Percentiles rank a stretch among this genome's conserved stretches.
phyloP scores from a whole-genome alignment of 2,888 invertebrate species.

The Harpalus rubripes region DNA sequence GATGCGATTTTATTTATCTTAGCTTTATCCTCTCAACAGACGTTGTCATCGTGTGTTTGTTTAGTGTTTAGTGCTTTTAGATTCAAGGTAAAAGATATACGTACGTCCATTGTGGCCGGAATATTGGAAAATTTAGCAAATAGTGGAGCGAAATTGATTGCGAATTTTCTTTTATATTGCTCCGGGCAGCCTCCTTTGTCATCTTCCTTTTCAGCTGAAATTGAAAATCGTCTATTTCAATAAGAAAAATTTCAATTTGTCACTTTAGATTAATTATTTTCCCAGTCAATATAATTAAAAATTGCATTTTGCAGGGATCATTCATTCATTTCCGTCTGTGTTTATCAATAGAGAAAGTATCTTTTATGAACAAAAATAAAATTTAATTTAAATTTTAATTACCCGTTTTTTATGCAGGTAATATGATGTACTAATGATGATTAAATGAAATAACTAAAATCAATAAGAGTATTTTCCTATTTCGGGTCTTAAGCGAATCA shows the following conservation, averaged over 20 bases:
- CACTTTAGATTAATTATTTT: constrained; percentile 37
- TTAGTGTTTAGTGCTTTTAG: constrained; percentile 9
- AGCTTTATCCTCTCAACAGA: constrained; percentile 19
- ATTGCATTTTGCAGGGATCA: background rate
- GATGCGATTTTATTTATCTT: constrained; percentile 39
- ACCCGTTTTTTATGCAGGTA: no score
- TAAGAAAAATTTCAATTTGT: constrained; percentile 42
- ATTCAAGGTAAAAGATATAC: constrained; percentile 10
- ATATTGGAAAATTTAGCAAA: constrained; percentile 16
- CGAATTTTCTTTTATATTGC: constrained; percentile 20
- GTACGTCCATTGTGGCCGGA: background rate
- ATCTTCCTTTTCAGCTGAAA: constrained; percentile 29
- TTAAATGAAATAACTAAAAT: no score
- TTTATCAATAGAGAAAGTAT: background rate
- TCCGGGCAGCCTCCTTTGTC: constrained; percentile 19
- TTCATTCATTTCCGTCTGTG: background rate
- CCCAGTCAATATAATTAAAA: constrained; percentile 8
- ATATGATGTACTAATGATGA: no score
- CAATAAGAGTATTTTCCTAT: no score
- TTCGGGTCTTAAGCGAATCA: no score
- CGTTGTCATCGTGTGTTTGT: constrained; percentile 1
- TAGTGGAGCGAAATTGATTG: constrained; percentile 28
- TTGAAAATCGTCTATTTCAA: constrained; percentile 38
- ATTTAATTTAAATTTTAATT: no score
- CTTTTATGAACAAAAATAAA: no score